Evolutionary conservation across 2,888 invertebrate species (phyloP), one percentile per base, ranked within the genome.

Genomic region (Masnerella sp.): DNA sequence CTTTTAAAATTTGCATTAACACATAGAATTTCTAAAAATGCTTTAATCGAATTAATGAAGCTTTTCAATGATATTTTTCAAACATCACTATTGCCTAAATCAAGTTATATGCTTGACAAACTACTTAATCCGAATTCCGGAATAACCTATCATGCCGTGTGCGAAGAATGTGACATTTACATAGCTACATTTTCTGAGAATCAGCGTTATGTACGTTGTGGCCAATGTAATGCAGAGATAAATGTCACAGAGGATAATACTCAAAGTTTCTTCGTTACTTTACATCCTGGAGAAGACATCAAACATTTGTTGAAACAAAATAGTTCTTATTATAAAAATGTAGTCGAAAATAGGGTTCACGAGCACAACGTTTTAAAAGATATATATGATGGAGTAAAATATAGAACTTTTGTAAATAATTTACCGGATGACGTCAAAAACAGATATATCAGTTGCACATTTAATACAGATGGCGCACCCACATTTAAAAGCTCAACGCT

Each of bases 61-160:
- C 38, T 54, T 11, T 28, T 38, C 5, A 54, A 54, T 40, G 12
- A 9, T 40, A 8, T 38, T n/a, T 12, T 54, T 15, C 25, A 54
- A 40, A 28, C 12, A 8, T n/a, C 25, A 3, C 7, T 40, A 40
- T 30, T 56, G 9, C 56, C 56, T n/a, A 9, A 11, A 14, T 20
- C 56, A 9, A 32, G 32, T 32, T 56, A 56, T 5, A 32, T 42
- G 1, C 28, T 54, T 3, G 30, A 54, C 40, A 54, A 54, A 30
- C 12, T 54, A 12, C 22, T 40, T 17, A 40, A 54, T 18, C 40
- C 40, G 0, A 17, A 15, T 40, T 1, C n/a, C 15, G 40, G 18
- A 17, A 17, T 54, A 9, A 17, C 25, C 0, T 54, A 54, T 8
- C 40, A 54, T 22, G 54, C 54, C 8, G 18, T 25, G 0, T 54